These are phyloP conservation scores for Aricia artaxerxes DNA, from an alignment of 2,888 invertebrate genomes.

Conservation along the genomic window DNA sequence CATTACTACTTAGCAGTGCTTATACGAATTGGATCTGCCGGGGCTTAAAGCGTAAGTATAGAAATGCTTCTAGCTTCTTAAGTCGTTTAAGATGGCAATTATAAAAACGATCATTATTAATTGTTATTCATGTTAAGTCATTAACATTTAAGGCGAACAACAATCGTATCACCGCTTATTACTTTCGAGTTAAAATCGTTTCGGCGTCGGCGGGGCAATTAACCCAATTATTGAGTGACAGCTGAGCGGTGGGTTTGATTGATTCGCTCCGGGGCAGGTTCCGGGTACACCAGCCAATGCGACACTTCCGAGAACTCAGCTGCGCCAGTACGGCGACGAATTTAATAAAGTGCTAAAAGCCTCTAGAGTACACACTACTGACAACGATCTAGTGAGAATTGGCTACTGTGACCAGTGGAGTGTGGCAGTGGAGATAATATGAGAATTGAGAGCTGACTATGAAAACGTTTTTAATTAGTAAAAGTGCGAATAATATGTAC, in stretches of 20 bases:
- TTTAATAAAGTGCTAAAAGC: too few relatives aligned
- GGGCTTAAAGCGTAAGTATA: too few relatives aligned
- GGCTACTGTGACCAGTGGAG: too few relatives aligned
- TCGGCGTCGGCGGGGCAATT: not conserved
- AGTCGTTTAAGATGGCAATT: too few relatives aligned
- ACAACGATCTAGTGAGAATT: not conserved
- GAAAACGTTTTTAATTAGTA: not conserved
- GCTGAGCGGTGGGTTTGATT: not conserved
- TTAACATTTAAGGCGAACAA: not conserved
- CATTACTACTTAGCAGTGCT: not conserved
- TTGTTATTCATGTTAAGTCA: not conserved
- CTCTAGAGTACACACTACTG: not conserved
- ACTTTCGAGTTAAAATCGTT: not conserved
- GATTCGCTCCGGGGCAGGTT: not conserved
- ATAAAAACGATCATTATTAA: too few relatives aligned
- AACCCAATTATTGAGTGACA: not conserved
- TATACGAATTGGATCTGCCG: too few relatives aligned
- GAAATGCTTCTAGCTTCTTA: too few relatives aligned
- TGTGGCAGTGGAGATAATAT: not conserved
- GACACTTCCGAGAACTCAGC: not conserved
- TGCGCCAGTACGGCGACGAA: not conserved
- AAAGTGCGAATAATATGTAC: not conserved
- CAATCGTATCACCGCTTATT: not conserved
- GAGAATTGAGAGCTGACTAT: not conserved
- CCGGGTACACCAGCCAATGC: not conserved